Base-by-base conservation (phyloP, 2,888 invertebrate genomes). In the Hydrotaea diabolus region DNA sequence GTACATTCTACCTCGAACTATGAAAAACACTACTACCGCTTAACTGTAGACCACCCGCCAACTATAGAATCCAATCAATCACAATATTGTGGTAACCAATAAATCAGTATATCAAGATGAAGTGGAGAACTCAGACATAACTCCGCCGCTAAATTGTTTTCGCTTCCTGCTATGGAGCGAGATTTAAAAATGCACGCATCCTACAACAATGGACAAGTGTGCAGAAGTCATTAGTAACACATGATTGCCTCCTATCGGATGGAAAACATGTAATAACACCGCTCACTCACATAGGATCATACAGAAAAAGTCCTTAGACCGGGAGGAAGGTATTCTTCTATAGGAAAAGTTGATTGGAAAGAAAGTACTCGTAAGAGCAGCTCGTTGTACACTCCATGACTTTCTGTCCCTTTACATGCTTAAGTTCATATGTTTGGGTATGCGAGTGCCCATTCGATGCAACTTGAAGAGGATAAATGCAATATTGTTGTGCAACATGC, bases 31-130 rank as follows among this genome's bases (percentile, higher is more conserved):
- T n/a, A n/a, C n/a, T n/a, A n/a, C n/a, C n/a, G n/a, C n/a, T n/a
- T n/a, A n/a, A n/a, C n/a, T n/a, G n/a, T n/a, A n/a, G n/a, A 23
- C 46, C 75, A 21, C 13, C 1, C 13, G 43, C 7, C 19, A 64
- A 73, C 77, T 77, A 77, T 73, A 26, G 66, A 66, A 66, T 31
- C 13, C 81, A 81, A 81, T 81, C 81, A 73, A 57, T 36, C 76
- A 75, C 26, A 43, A 64, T 59, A 76, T 76, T 62, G 43, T 77
- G 62, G 39, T 55, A 43, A 53, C 26, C 80, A 76, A 72, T 81
- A 76, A 81, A 57, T 72, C 75, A 59, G 39, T 81, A 66, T 13
- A 43, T 31, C 55, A 57, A 46, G 59, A 59, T 59, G 17, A 76
- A 53, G 3, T 76, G 21, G 7, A 17, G 36, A 19, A 15, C n/a